Evolutionary conservation across 1,140 invertebrate genomes (phyloP).

Genomic region (Neoseiulus cucumeris): DNA sequence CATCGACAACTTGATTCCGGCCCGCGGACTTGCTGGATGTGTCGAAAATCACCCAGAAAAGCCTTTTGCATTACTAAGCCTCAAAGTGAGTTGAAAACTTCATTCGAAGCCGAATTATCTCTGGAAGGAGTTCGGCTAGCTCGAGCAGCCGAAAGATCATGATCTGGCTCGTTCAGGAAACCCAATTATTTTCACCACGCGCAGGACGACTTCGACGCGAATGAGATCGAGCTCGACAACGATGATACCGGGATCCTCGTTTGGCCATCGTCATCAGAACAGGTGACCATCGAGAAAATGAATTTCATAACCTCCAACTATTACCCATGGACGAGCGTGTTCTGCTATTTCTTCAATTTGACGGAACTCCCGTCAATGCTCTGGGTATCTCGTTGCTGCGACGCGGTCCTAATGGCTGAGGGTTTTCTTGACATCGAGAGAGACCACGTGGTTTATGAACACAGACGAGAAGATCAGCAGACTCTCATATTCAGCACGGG

Average conservation of each 20-base stretch:
- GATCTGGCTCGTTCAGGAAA: no score
- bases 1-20: background rate
- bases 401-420: background rate
- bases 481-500: background rate
- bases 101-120: no score
- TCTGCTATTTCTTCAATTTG: background rate
- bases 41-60: background rate
- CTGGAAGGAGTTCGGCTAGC: no score
- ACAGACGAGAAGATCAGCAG: background rate
- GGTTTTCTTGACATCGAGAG: background rate
- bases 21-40: background rate
- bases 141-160: no score
- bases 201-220: background rate
- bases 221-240: background rate
- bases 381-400: background rate
- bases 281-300: constrained; percentile 1
- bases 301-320: background rate
- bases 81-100: background rate
- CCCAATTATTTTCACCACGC: background rate
- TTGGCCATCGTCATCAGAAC: background rate
- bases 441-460: background rate
- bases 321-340: background rate
- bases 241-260: background rate
- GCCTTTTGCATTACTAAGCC: background rate
- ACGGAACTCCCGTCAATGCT: background rate